phyloP scores from a whole-genome alignment of 2,888 invertebrate species.

The Stictocephala bisonia region DNA sequence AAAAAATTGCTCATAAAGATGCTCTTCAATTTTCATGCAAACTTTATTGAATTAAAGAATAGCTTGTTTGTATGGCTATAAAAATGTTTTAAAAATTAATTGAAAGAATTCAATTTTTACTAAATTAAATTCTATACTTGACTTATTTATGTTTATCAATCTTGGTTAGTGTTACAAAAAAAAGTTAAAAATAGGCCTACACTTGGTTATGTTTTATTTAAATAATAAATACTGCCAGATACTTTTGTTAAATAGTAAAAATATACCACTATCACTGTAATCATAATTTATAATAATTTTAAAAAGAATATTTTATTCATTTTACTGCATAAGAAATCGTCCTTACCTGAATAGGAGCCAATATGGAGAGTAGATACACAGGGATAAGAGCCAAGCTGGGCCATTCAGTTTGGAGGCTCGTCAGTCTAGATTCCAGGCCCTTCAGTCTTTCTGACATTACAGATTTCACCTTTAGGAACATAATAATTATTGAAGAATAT shows the following conservation, averaged over 20 bases:
- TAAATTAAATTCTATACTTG: neutral
- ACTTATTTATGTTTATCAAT: neutral
- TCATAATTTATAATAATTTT: no score
- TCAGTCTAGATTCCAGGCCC: constrained; percentile 68
- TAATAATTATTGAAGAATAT: no score
- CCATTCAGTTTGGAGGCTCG: constrained; percentile 52
- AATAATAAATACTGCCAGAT: no score
- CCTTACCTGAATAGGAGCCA: constrained; percentile 60
- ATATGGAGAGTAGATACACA: constrained; percentile 60
- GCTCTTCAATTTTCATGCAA: no score
- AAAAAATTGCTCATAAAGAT: no score
- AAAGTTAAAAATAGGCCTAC: neutral
- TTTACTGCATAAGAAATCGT: no score
- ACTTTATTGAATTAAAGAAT: no score
- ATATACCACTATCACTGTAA: neutral
- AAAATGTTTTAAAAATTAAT: no score
- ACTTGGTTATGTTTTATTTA: no score
- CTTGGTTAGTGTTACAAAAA: neutral
- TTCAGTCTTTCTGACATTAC: constrained; percentile 70
- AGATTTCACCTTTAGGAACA: constrained; percentile 66
- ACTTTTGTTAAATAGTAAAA: neutral
- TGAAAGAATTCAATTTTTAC: no score
- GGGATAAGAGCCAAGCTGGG: constrained; percentile 59
- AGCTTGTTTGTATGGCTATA: no score
- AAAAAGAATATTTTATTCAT: no score